Conservation (phyloP, 2,797 vertebrate genomes). For the Bovichtus variegatus region DNA sequence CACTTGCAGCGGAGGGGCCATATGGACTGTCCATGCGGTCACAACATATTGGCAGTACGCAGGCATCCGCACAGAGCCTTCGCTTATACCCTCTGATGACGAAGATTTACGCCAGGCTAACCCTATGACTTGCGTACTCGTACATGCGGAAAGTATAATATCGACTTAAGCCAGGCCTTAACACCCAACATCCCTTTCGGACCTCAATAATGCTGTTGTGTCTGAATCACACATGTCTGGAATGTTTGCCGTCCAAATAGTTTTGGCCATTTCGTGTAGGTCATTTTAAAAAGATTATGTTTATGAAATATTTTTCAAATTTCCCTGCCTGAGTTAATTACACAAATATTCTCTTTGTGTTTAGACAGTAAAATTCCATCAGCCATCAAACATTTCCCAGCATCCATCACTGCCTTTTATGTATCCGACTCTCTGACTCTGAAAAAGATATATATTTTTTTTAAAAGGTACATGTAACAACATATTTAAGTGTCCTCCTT, state of each 20-base stretch:
- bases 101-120: not conserved
- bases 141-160: not conserved
- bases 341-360: constrained; percentile 10
- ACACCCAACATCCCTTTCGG: not conserved
- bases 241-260: not conserved
- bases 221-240: not conserved
- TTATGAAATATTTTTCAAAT: not conserved
- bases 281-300: not conserved
- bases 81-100: not conserved
- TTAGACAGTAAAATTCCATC: not conserved
- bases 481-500: constrained; percentile 30
- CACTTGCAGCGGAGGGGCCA: not conserved
- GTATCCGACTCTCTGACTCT: not conserved
- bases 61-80: not conserved
- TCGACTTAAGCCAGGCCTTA: too few relatives aligned
- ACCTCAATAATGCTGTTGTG: not conserved
- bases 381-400: not conserved
- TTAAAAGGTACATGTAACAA: constrained; percentile 21
- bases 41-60: not conserved
- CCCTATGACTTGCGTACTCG: too few relatives aligned
- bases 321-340: constrained; percentile 14
- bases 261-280: not conserved
- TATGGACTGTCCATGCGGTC: not conserved
- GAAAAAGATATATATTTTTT: not conserved
- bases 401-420: not conserved